These are phyloP conservation scores for Uropetala carovei DNA, from an alignment of 2,888 invertebrate genomes.

Conservation along the genomic window DNA sequence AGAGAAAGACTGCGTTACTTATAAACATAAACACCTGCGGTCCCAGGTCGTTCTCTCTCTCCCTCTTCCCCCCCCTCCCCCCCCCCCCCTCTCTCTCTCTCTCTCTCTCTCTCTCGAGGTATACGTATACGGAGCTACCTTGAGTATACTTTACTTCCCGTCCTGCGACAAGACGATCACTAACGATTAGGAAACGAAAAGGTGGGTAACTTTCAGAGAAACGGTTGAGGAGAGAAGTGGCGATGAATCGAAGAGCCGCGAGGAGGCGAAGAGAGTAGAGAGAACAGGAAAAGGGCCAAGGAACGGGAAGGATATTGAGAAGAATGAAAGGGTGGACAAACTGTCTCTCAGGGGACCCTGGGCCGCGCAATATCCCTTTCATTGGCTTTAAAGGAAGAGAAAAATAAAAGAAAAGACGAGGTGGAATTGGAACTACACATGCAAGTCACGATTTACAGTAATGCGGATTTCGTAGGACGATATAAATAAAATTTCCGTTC, in stretches of 20 bases:
- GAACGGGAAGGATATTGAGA: slow-evolving; percentile 22
- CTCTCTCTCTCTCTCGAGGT: not conserved
- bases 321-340: not conserved
- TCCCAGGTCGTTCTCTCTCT: not conserved
- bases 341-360: not conserved
- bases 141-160: not conserved
- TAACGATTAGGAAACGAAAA: not conserved
- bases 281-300: not conserved
- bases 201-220: no score
- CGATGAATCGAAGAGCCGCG: no score
- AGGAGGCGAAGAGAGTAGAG: not conserved
- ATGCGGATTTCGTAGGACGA: no score
- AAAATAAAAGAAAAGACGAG: no score
- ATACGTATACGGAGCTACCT: not conserved
- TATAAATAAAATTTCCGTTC: no score
- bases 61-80: not conserved
- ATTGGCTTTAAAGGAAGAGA: no score
- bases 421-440: no score
- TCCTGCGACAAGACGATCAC: not conserved
- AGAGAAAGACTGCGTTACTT: not conserved
- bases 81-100: not conserved
- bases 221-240: not conserved
- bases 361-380: not conserved
- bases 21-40: not conserved
- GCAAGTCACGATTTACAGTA: no score